A percentile compares a stretch with the other conserved stretches of the same genome.
Conservation (phyloP, 2,113 vertebrate species). For the Corythaixoides concolor region DNA sequence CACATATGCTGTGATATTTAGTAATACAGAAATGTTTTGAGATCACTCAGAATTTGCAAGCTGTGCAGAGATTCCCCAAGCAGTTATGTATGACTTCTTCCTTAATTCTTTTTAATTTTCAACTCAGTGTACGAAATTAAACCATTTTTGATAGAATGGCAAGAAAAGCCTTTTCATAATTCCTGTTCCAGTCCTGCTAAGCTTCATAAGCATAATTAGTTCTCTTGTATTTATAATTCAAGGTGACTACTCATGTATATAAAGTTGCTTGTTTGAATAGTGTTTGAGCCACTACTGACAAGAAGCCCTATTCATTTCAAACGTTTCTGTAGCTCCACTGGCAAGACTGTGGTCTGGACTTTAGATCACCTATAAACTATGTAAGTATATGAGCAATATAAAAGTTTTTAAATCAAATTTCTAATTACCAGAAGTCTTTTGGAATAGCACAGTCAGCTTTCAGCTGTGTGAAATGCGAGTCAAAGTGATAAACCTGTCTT, state of each 20-base stretch:
- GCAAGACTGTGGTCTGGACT: not conserved
- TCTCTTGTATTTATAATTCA: not conserved
- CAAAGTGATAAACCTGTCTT: not conserved
- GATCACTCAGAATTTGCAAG: not conserved
- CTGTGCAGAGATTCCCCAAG: not conserved
- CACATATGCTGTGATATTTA: not conserved
- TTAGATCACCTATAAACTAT: not conserved
- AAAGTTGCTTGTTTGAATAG: not conserved
- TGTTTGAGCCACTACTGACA: not conserved
- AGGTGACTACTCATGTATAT: not conserved
- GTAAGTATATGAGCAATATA: fast-evolving
- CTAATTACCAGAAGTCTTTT: not conserved
- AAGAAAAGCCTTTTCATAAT: not conserved
- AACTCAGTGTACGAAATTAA: not conserved
- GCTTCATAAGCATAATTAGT: not conserved
- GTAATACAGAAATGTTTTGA: not conserved
- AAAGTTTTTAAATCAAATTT: not conserved
- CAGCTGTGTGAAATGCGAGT: not conserved
- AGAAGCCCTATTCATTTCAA: not conserved
- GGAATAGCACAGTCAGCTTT: not conserved
- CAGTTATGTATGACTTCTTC: not conserved
- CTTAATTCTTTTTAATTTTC: not conserved
- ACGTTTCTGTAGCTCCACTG: not conserved
- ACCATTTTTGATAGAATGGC: not conserved
- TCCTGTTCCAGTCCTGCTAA: not conserved